Evolutionary conservation across 2,797 vertebrate genomes (phyloP), one percentile per base, ranked within the genome.

Genomic region (Notolabrus celidotus): DNA sequence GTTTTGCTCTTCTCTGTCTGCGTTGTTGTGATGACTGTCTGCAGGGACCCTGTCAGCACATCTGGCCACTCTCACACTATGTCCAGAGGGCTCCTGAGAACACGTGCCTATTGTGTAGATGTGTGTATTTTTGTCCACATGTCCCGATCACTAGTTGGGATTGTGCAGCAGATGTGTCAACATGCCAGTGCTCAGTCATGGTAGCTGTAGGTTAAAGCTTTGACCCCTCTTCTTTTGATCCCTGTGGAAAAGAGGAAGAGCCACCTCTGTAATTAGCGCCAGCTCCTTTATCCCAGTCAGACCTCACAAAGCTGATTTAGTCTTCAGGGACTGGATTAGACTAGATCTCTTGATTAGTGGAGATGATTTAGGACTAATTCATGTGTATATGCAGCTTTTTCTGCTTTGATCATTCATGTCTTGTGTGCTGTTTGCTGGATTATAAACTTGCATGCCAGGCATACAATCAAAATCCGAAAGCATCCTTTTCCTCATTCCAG

Each of bases 21-120:
- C 70, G 60, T 10, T 74, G 54, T 67, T 15, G 25, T 51, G 19
- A 45, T 70, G 64, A 43, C 56, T 41, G 45, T 36, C 56, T 73
- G 61, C 45, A 61, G 55, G 53, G 59, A 82, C 75, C 53, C 60
- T 65, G 56, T 80, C 77, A 42, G 75, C 79, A 90, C 87, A 91
- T 89, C 88, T 91, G 89, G 77, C 76, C 68, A 53, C 54, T 71
- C 62, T 77, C 27, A 9, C 59, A 61, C 71, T 38, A 27, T 39
- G 38, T 56, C 81, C 84, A 64, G 39, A 58, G 54, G 71, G 67
- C 77, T 75, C 75, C 60, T 46, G 42, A 53, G 75, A 77, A 52
- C 47, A 57, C 27, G 49, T 77, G 63, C 49, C 17, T n/a, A 10
- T 51, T 38, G 27, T 38, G 27, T 45, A 12, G 58, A 10, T 41